These are phyloP conservation scores for Drosophila acutilabella DNA, from an alignment of 2,888 invertebrate genomes.

Conservation along the genomic window DNA sequence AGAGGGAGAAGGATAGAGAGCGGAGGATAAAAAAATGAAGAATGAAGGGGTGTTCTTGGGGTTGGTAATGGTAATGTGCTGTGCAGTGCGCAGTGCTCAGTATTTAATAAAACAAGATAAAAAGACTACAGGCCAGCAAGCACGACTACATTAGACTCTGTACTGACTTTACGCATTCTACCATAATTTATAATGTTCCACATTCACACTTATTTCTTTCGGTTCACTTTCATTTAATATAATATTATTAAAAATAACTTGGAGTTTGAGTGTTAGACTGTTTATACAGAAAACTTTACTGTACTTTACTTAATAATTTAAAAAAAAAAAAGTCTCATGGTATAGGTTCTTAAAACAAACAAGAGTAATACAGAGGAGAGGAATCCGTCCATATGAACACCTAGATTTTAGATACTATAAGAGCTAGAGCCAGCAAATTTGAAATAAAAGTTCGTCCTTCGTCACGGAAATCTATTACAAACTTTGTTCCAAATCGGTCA, in stretches of 20 bases:
- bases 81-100: constrained; percentile 23
- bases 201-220: neutral
- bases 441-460: no score
- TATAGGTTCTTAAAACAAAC: neutral
- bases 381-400: no score
- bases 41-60: neutral
- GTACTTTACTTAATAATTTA: no score
- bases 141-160: neutral
- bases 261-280: no score
- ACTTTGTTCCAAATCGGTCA: no score
- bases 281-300: neutral
- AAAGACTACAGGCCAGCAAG: constrained; percentile 15
- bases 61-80: constrained; percentile 27
- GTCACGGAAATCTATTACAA: no score
- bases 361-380: neutral
- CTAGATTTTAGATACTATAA: no score
- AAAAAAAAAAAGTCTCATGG: neutral
- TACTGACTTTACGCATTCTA: neutral
- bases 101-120: constrained; percentile 54
- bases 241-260: no score
- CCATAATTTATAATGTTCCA: neutral
- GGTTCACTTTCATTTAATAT: no score
- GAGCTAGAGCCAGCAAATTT: no score
- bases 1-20: neutral
- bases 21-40: neutral